Evolutionary conservation across 2,888 invertebrate species (phyloP).

Genomic region (Melanchra persicariae): DNA sequence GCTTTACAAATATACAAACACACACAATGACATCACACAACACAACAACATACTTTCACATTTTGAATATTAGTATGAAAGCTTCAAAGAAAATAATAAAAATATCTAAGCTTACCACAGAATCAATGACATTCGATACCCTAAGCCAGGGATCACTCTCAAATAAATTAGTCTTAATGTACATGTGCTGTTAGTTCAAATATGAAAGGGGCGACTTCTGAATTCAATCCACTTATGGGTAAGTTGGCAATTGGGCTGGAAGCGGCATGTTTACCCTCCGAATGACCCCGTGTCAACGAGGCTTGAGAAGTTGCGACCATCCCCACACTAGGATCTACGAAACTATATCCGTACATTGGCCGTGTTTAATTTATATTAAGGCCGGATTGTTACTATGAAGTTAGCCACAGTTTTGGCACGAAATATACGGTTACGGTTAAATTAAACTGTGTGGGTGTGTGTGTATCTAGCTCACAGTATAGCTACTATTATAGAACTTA

Average conservation of each 20-base stretch:
- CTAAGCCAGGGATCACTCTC: slow-evolving; percentile 28
- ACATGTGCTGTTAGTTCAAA: slow-evolving; percentile 56
- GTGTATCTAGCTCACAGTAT: slow-evolving; percentile 1
- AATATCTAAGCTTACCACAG: background rate
- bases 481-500: background rate
- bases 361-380: slow-evolving; percentile 61
- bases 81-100: background rate
- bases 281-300: slow-evolving; percentile 80
- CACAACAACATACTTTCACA: background rate
- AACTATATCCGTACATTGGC: slow-evolving; percentile 62
- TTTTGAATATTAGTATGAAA: background rate
- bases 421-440: slow-evolving; percentile 47
- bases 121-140: slow-evolving; percentile 1
- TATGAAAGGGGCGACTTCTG: slow-evolving; percentile 70
- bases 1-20: no score
- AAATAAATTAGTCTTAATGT: slow-evolving; percentile 57
- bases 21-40: no score
- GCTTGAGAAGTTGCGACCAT: slow-evolving; percentile 75
- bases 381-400: slow-evolving; percentile 48
- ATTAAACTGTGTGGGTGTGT: slow-evolving; percentile 35
- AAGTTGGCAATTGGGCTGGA: slow-evolving; percentile 82
- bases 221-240: slow-evolving; percentile 84
- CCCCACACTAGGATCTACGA: slow-evolving; percentile 71
- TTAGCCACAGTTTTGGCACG: slow-evolving; percentile 50
- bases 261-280: slow-evolving; percentile 81